Evolutionary conservation across 1,140 invertebrate genomes (phyloP).

Genomic region (Bicyclus anynana): DNA sequence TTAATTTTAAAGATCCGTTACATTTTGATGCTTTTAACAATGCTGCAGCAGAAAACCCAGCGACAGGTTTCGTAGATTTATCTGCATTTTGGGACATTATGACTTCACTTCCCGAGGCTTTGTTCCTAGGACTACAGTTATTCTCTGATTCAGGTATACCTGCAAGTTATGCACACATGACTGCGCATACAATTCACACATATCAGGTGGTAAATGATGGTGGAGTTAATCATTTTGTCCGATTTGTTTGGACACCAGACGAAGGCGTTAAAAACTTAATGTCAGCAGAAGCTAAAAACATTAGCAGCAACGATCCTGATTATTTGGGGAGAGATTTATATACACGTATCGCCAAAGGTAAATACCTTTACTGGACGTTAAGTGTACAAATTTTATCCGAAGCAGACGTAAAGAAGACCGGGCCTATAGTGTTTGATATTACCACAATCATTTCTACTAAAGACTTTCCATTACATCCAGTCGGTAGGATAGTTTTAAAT

Average conservation of each 20-base stretch:
- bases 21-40: constrained; percentile 81
- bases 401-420: constrained; percentile 75
- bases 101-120: constrained; percentile 87
- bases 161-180: constrained; percentile 87
- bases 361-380: constrained; percentile 84
- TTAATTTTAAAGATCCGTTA: constrained; percentile 84
- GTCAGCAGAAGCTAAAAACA: constrained; percentile 77
- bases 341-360: constrained; percentile 83
- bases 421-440: constrained; percentile 82
- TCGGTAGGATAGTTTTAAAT: constrained; percentile 90
- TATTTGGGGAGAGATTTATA: constrained; percentile 86
- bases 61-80: constrained; percentile 83
- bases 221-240: constrained; percentile 78
- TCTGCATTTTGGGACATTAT: constrained; percentile 97
- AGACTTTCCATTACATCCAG: constrained; percentile 89
- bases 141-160: constrained; percentile 94
- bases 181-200: constrained; percentile 83
- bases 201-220: constrained; percentile 83
- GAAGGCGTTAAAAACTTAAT: constrained; percentile 84
- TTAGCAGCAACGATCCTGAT: constrained; percentile 84
- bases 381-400: constrained; percentile 79
- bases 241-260: constrained; percentile 87
- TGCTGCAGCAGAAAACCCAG: constrained; percentile 84
- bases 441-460: constrained; percentile 88
- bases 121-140: constrained; percentile 77